These are phyloP conservation scores for Chelon auratus DNA, from an alignment of 2,797 vertebrate genomes.

Conservation along the genomic window DNA sequence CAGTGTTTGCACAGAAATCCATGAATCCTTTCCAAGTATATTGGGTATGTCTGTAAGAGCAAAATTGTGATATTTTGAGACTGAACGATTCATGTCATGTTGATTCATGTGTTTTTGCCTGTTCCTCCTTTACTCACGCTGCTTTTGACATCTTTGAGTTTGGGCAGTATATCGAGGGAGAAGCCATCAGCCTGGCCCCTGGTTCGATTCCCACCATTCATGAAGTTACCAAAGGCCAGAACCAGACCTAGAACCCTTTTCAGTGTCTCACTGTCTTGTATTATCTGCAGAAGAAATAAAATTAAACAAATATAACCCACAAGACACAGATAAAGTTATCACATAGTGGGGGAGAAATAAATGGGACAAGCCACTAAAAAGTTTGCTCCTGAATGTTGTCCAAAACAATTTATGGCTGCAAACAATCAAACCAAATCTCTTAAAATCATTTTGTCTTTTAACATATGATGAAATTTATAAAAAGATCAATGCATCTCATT, in stretches of 20 bases:
- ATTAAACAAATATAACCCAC: neutral
- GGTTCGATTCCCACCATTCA: constrained; percentile 97
- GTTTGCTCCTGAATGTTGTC: too few relatives aligned
- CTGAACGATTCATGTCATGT: neutral
- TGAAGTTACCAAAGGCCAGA: constrained; percentile 97
- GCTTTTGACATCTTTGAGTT: constrained; percentile 98
- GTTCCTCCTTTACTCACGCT: constrained; percentile 86
- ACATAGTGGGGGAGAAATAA: neutral
- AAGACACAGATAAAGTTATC: neutral
- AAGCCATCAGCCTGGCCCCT: constrained; percentile 97
- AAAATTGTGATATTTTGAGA: too few relatives aligned
- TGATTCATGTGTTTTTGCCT: neutral
- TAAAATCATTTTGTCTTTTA: too few relatives aligned
- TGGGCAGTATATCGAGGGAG: constrained; percentile 94
- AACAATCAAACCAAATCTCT: too few relatives aligned
- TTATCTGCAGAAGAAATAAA: constrained; percentile 72
- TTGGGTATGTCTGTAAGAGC: too few relatives aligned
- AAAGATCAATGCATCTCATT: too few relatives aligned
- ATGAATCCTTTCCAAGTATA: too few relatives aligned
- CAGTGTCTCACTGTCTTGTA: constrained; percentile 89
- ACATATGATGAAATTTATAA: too few relatives aligned
- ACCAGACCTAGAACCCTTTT: constrained; percentile 91
- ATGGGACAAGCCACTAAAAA: neutral
- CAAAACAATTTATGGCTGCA: too few relatives aligned
- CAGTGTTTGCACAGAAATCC: too few relatives aligned